Base-by-base conservation (phyloP, 2,888 invertebrate genomes). In the Ormyrus labotus region DNA sequence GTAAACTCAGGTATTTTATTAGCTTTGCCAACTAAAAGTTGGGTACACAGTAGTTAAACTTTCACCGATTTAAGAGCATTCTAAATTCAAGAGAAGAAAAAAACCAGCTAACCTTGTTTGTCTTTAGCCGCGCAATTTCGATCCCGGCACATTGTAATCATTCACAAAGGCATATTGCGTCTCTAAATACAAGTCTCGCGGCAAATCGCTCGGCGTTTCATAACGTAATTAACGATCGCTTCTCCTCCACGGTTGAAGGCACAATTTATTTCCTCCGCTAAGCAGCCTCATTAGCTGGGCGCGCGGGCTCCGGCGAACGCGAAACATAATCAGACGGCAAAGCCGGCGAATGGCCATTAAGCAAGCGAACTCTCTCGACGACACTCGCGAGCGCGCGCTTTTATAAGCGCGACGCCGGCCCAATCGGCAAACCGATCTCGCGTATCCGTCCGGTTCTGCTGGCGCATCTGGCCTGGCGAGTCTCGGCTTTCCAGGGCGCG, bases 201-300 rank as follows among this genome's bases (percentile, higher is more conserved):
- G 34, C 34, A 34, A 34, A 34, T 34, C 34, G 34, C 34, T 4
- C 34, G 34, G 2, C 45, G 11, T 63, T 63, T 63, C 63, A 63
- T 63, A 63, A 63, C 63, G 9, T 45, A 63, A 63, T 63, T 63
- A 61, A 61, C 13, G 45, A 63, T 34, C 63, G 19, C 60, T n/a
- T 9, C 53, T 53, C 53, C n/a, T 57, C n/a, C 57, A 0, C 34
- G 34, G 34, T 34, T 4, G 34, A 57, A 57, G 6, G 13, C 57
- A 57, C 10, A 53, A 57, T 19, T 58, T 34, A 11, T 60, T 19
- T 34, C 60, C 34, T 9, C 60, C n/a, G 10, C 60, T 60, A 60
- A 60, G 8, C 19, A 60, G 60, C 60, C 60, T 60, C 60, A 60
- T 60, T 60, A 60, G 11, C 57, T 2, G 57, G 5, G 9, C 60